phyloP scores from a whole-genome alignment of 2,797 vertebrate genomes.

The Falco biarmicus region DNA sequence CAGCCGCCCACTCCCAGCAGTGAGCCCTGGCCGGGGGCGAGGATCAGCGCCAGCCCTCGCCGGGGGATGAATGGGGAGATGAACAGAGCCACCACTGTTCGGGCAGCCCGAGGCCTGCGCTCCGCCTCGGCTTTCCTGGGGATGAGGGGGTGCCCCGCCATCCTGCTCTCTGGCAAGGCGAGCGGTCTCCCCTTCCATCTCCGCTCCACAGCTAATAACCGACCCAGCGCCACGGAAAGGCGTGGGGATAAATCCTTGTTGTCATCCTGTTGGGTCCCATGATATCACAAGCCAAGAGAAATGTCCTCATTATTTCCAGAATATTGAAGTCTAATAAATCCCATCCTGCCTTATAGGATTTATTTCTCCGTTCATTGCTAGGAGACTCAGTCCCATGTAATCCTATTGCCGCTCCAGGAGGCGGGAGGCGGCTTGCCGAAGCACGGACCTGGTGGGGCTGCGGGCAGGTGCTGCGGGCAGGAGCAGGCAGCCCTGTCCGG shows the following conservation, averaged over 20 bases:
- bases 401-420: slow-evolving; percentile 55
- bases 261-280: slow-evolving; percentile 56
- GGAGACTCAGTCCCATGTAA: slow-evolving; percentile 60
- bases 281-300: slow-evolving; percentile 60
- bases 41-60: neutral
- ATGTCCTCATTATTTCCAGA: slow-evolving; percentile 67
- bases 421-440: neutral
- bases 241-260: neutral
- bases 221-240: neutral
- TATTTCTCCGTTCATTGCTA: slow-evolving; percentile 51
- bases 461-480: neutral
- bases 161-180: neutral
- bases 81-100: slow-evolving; percentile 18
- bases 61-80: neutral
- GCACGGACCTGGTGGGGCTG: neutral
- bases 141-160: neutral
- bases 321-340: slow-evolving; percentile 69
- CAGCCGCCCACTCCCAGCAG: neutral
- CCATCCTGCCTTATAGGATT: slow-evolving; percentile 62
- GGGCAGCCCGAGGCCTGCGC: neutral
- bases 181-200: neutral
- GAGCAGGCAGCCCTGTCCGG: neutral
- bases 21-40: neutral
- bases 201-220: neutral
- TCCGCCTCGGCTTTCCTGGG: neutral